Base-by-base conservation (phyloP, 1,140 invertebrate species). In the Pseudomyrmex flavicornis region DNA sequence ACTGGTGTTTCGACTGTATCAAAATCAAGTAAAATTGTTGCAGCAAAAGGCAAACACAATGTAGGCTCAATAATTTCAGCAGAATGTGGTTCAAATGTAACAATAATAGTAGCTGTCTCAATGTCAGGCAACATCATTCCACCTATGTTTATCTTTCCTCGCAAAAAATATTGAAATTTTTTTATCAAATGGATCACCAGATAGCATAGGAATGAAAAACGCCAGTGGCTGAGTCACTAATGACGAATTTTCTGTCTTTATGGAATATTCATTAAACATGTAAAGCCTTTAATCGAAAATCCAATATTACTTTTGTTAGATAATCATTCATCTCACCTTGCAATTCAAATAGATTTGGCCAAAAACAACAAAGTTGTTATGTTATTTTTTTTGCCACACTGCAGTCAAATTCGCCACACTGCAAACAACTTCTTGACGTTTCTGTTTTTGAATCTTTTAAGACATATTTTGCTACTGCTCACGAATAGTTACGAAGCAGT, bases 381-480 rank as follows among this genome's bases (percentile, higher is more conserved):
- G n/a, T 3, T 59, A 8, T 59, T 17, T 59, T 59, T 59, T 2
- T 17, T 17, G 8, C 58, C 17, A n/a, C 58, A 59, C 17, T 59
- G 58, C 58, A 59, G 7, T 59, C 58, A 17, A 7, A 7, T 10
- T 59, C n/a, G 8, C 58, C 17, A n/a, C 58, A 59, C 17, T 59
- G 58, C 58, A 59, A 1, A 17, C 58, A 59, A 59, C 58, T 17
- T 59, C 2, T 59, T 17, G 58, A 59, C 17, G 17, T 59, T 9
- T 74, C 88, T 44, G 91, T 95, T 22, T 94, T 88, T 85, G 92
- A 90, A 13, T 91, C 94, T 50, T 91, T 95, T 9, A 95, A 95
- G 82, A 82, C 82, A 66, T 85, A 86, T 83, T 91, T 91, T 52
- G 88, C 91, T 61, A 73, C 86, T 20, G 92, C 87, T 15, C 76